Conservation (phyloP, 2,888 invertebrate species). For the Malthinus flaveolus region DNA sequence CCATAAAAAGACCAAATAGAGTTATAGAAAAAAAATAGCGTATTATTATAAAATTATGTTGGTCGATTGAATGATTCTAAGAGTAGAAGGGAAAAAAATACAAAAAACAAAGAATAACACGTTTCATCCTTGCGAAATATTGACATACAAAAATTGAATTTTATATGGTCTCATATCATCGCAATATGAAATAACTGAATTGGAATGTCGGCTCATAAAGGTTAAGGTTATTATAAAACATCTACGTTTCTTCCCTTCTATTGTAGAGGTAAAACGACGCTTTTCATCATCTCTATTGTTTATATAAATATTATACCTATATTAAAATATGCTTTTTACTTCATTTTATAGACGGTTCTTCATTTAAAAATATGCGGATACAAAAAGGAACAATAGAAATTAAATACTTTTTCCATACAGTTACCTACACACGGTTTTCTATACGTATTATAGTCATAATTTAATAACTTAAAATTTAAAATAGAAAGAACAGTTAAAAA, state of each 20-base stretch:
- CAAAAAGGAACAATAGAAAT: too few species aligned
- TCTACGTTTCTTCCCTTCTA: slow-evolving; percentile 12
- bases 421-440: too few species aligned
- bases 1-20: too few species aligned
- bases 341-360: not conserved
- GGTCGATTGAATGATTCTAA: slow-evolving; percentile 25
- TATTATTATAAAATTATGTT: slow-evolving; percentile 22
- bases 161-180: slow-evolving; percentile 44
- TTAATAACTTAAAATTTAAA: too few species aligned
- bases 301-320: not conserved
- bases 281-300: slow-evolving; percentile 3
- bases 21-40: not conserved
- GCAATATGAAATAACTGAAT: slow-evolving; percentile 41
- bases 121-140: slow-evolving; percentile 28
- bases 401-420: too few species aligned
- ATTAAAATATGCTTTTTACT: slow-evolving; percentile 4
- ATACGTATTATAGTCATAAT: too few species aligned
- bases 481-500: too few species aligned
- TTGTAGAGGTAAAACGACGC: slow-evolving; percentile 6
- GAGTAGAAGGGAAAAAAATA: slow-evolving; percentile 19
- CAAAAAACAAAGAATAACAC: slow-evolving; percentile 29
- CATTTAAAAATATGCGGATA: not conserved
- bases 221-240: slow-evolving; percentile 27
- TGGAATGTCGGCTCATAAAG: slow-evolving; percentile 36
- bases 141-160: slow-evolving; percentile 42